phyloP scores from a whole-genome alignment of 2,113 vertebrate species.

The Brachyhypopomus gauderio region DNA sequence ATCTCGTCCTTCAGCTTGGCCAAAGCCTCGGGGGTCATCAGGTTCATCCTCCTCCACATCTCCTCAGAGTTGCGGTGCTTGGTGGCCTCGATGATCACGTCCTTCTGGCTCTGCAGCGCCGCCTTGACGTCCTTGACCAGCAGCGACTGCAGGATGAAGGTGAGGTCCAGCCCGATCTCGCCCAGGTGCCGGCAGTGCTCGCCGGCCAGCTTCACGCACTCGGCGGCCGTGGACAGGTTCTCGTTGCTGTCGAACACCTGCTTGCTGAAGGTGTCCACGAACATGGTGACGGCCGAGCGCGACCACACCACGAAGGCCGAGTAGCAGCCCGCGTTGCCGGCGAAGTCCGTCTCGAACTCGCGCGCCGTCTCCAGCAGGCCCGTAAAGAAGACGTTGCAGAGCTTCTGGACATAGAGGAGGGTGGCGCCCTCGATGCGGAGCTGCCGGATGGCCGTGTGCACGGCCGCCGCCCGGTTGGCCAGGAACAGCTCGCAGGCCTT shows the following conservation, averaged over 20 bases:
- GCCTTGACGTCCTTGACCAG: slow-evolving; percentile 92
- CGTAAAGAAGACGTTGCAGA: slow-evolving; percentile 98
- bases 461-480: slow-evolving; percentile 88
- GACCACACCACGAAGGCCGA: slow-evolving; percentile 97
- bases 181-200: slow-evolving; percentile 95
- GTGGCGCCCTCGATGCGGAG: slow-evolving; percentile 96
- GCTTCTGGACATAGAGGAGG: slow-evolving; percentile 95
- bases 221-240: slow-evolving; percentile 91
- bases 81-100: slow-evolving; percentile 96
- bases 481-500: slow-evolving; percentile 96
- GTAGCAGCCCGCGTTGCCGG: slow-evolving; percentile 91
- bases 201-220: slow-evolving; percentile 95
- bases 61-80: slow-evolving; percentile 98
- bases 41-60: slow-evolving; percentile 97
- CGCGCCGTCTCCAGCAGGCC: slow-evolving; percentile 91
- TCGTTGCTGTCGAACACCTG: slow-evolving; percentile 99
- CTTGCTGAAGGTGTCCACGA: slow-evolving; percentile 97
- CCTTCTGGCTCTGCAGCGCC: slow-evolving; percentile 91
- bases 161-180: slow-evolving; percentile 94
- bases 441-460: slow-evolving; percentile 94
- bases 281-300: slow-evolving; percentile 89
- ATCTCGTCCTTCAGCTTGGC: slow-evolving; percentile 94
- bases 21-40: slow-evolving; percentile 96
- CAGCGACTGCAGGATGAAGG: slow-evolving; percentile 91
- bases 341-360: slow-evolving; percentile 95